Base-by-base conservation (phyloP, 2,113 vertebrate species). In the Hippoglossus stenolepis region DNA sequence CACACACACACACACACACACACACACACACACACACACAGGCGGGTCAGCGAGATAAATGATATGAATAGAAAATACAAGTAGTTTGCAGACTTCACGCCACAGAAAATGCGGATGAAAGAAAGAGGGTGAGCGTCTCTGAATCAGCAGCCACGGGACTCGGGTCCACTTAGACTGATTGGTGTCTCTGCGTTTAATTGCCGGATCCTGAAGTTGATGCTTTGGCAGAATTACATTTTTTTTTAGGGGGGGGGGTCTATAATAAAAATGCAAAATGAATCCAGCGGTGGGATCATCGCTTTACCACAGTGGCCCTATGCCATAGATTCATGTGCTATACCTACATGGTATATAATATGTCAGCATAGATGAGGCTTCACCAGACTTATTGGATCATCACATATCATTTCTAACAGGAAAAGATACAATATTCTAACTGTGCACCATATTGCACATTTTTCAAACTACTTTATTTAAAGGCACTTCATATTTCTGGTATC, bases 71-170 rank as follows among this genome's bases (percentile, higher is more conserved):
- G 51, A 31, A 70, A 87, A 88, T 61, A 31, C 82, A 71, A 77
- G 70, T 70, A 62, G 75, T 66, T 57, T 85, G 76, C 64, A 54
- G 60, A 73, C 40, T 47, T 51, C 31, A 70, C 10, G 12, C 26
- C 12, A 47, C 43, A 59, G 65, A 68, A 75, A 83, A 85, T 66
- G 76, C 70, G 82, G 75, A 88, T 80, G 51, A 78, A 73, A 82
- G 63, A 63, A 76, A n/a, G 74, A 71, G 26, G 59, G 47, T 15
- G n/a, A 53, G 58, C 63, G 43, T 0, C 61, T 57, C 26, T 69
- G 80, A 87, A 69, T 86, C 67, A 75, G 65, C 68, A 47, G 47
- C 13, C 14, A 26, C 47, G 66, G n/a, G 65, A 66, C 9, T 67
- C 59, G 13, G 24, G 57, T 62, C 28, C 45, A 58, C 65, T 68